These are phyloP conservation scores for Cepphus grylle DNA, from an alignment of 2,113 vertebrate genomes.

Conservation along the genomic window DNA sequence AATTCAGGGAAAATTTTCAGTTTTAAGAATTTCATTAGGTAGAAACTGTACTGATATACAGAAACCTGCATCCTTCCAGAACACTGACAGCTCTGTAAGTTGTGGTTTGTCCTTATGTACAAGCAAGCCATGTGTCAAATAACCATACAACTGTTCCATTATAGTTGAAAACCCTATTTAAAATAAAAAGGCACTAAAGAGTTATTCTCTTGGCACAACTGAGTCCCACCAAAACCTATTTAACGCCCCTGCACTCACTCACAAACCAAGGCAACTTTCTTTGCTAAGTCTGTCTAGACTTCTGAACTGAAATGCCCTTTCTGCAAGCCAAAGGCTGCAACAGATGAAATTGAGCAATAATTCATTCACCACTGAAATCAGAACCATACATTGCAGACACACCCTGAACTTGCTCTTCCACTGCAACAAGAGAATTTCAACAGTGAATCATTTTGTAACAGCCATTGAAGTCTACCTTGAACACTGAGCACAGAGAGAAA, in stretches of 20 bases:
- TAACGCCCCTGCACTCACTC: background rate
- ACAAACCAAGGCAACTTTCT: background rate
- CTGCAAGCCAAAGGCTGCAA: background rate
- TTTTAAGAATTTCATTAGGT: background rate
- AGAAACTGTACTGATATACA: background rate
- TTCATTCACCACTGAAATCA: background rate
- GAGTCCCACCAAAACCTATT: background rate
- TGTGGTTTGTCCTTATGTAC: background rate
- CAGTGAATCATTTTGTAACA: background rate
- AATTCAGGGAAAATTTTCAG: background rate
- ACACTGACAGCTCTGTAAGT: rapidly evolving
- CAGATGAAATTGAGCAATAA: background rate
- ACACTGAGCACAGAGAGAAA: background rate
- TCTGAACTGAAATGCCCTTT: background rate
- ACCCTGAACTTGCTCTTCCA: conserved; percentile 12
- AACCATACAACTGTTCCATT: background rate
- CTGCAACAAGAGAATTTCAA: background rate
- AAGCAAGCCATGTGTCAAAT: background rate
- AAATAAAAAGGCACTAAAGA: background rate
- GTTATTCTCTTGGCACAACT: background rate
- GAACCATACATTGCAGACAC: background rate
- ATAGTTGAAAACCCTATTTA: background rate
- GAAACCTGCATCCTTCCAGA: background rate
- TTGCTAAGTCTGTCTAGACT: background rate
- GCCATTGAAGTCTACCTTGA: background rate